These are phyloP conservation scores for Oncorhynchus keta DNA, from an alignment of 2,113 vertebrate species.

Conservation along the genomic window DNA sequence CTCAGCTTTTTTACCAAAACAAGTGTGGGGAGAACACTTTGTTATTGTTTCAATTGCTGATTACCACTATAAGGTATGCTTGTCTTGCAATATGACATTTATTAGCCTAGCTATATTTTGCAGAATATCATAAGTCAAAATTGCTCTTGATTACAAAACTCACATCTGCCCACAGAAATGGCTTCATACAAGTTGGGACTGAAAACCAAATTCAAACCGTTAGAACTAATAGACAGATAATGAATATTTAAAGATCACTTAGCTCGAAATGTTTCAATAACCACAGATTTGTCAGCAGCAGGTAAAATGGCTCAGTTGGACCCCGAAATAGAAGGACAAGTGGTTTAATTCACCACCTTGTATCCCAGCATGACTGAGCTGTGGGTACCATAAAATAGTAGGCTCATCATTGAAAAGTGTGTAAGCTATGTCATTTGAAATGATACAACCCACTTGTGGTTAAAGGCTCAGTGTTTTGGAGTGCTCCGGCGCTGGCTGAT, in stretches of 20 bases:
- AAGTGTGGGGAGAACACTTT: too few species aligned
- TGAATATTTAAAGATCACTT: neutral
- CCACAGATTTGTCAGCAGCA: neutral
- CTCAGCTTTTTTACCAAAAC: too few species aligned
- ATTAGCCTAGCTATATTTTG: too few species aligned
- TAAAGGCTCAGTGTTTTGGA: slow-evolving; percentile 41
- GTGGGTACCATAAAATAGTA: neutral
- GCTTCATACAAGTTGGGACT: neutral
- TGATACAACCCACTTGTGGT: slow-evolving; percentile 38
- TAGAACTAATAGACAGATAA: neutral
- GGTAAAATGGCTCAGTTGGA: neutral
- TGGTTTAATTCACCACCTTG: slow-evolving; percentile 25
- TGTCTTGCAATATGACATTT: too few species aligned
- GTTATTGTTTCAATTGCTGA: too few species aligned
- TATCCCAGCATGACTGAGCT: slow-evolving; percentile 26
- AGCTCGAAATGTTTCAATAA: neutral
- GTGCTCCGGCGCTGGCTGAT: slow-evolving; percentile 52
- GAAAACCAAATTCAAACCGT: neutral
- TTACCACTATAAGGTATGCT: too few species aligned
- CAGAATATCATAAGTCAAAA: too few species aligned
- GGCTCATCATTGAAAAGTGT: slow-evolving; percentile 1
- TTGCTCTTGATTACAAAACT: too few species aligned
- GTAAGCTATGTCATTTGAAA: slow-evolving; percentile 21
- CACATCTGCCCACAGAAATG: too few species aligned
- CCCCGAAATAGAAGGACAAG: slow-evolving; percentile 23